phyloP scores from a whole-genome alignment of 1,140 invertebrate species.

The Nephila pilipes region DNA sequence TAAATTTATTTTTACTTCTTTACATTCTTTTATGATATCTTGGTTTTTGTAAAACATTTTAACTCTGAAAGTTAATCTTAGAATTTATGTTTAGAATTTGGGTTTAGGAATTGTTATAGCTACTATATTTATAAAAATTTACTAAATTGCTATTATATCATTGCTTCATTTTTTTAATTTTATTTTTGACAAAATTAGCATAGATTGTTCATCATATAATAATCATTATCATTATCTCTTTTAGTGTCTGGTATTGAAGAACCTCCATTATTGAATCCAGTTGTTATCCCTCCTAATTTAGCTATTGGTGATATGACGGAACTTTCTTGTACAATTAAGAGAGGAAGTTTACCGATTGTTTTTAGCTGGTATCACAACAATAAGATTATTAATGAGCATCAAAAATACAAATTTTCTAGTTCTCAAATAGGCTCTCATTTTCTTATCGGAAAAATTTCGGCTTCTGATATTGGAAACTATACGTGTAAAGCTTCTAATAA shows the following conservation, averaged over 20 bases:
- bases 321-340: slow-evolving; percentile 29
- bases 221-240: neutral
- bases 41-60: too few relatives aligned
- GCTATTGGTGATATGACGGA: slow-evolving; percentile 53
- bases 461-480: slow-evolving; percentile 78
- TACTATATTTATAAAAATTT: too few relatives aligned
- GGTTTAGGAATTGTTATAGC: too few relatives aligned
- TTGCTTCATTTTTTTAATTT: too few relatives aligned
- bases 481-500: slow-evolving; percentile 79
- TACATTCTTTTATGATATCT: too few relatives aligned
- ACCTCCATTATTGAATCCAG: slow-evolving; percentile 41
- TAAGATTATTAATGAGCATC: neutral
- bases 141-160: too few relatives aligned
- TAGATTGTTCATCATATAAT: too few relatives aligned
- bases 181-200: too few relatives aligned
- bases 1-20: too few relatives aligned
- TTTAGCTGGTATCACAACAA: slow-evolving; percentile 42
- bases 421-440: slow-evolving; percentile 1
- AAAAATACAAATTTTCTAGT: slow-evolving; percentile 38
- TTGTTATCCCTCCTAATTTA: slow-evolving; percentile 57
- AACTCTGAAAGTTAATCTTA: too few relatives aligned
- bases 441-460: slow-evolving; percentile 38
- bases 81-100: too few relatives aligned
- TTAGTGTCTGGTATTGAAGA: neutral
- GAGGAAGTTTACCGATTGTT: slow-evolving; percentile 27